These are phyloP conservation scores for Podilymbus podiceps DNA, from an alignment of 2,113 vertebrate genomes.

Conservation along the genomic window DNA sequence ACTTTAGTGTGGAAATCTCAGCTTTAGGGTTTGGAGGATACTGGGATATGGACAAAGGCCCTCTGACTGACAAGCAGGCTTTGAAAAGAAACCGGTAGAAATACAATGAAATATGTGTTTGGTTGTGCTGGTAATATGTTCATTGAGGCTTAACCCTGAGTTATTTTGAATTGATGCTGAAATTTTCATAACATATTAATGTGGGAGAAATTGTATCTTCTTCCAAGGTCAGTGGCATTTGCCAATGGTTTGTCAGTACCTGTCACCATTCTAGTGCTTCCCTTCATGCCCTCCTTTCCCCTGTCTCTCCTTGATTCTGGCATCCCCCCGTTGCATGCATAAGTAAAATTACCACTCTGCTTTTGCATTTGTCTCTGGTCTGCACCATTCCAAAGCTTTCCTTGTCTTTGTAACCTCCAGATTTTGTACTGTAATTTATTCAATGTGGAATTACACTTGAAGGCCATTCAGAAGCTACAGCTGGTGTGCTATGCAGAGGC, in stretches of 20 bases:
- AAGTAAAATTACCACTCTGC: background rate
- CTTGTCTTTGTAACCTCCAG: background rate
- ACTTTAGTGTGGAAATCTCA: background rate
- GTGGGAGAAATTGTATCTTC: background rate
- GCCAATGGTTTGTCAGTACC: background rate
- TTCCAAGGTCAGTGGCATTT: background rate
- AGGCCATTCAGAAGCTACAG: background rate
- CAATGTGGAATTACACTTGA: background rate
- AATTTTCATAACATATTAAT: rapidly evolving
- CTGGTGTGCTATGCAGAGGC: background rate
- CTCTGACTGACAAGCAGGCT: background rate
- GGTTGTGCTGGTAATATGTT: background rate
- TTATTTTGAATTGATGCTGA: background rate
- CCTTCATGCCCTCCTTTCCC: background rate
- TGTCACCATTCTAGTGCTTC: background rate
- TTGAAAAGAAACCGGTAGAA: background rate
- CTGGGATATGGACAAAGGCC: background rate
- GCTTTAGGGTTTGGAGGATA: background rate
- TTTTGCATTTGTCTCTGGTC: background rate
- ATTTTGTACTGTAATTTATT: background rate
- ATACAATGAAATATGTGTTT: background rate
- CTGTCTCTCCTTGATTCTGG: background rate
- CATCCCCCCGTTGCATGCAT: background rate
- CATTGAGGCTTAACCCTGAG: background rate
- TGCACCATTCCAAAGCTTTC: background rate